phyloP scores from a whole-genome alignment of 2,888 invertebrate genomes.

The Lasioglossum pauxillum region DNA sequence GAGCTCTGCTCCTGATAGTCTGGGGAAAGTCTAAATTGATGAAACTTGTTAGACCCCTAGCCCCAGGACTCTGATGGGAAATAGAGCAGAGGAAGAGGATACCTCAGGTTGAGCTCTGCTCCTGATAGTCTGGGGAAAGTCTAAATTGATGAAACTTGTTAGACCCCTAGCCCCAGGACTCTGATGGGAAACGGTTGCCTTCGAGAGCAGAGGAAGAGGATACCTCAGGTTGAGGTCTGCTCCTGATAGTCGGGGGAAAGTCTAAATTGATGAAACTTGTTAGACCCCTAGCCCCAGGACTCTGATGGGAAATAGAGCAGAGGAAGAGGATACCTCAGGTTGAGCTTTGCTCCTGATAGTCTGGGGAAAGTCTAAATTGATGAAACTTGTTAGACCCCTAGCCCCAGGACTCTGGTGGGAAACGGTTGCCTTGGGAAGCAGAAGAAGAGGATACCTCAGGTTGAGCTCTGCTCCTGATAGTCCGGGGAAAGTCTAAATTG shows the following conservation, averaged over 20 bases:
- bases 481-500: background rate
- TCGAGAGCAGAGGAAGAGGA: background rate
- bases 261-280: background rate
- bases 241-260: background rate
- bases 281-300: background rate
- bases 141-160: too few species aligned
- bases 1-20: too few species aligned
- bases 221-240: background rate
- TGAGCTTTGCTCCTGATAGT: background rate
- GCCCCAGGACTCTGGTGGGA: background rate
- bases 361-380: background rate
- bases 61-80: too few species aligned
- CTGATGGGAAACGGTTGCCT: background rate
- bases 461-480: background rate
- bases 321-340: background rate
- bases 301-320: background rate
- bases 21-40: too few species aligned
- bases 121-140: too few species aligned
- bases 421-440: background rate
- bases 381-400: background rate
- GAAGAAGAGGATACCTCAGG: background rate
- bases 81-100: too few species aligned
- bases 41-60: too few species aligned
- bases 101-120: too few species aligned
- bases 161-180: background rate